A percentile compares a stretch with the other conserved stretches of the same genome.
Evolutionary conservation across 2,888 invertebrate genomes (phyloP).

Genomic region (Nysson spinosus): DNA sequence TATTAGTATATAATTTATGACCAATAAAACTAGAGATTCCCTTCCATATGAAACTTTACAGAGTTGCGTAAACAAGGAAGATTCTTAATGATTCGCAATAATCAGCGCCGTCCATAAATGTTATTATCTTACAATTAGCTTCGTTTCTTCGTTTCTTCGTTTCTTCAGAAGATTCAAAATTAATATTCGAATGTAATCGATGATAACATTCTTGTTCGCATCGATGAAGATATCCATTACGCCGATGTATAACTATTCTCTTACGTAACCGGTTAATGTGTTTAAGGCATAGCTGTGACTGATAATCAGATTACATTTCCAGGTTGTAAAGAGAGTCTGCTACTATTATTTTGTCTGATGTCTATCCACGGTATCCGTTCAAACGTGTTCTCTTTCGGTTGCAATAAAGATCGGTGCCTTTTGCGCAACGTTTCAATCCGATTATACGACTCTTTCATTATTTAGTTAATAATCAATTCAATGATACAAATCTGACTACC

Average conservation of each 20-base stretch:
- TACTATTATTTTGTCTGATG: background rate
- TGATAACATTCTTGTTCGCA: background rate
- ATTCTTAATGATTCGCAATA: too few species aligned
- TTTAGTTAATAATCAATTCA: too few species aligned
- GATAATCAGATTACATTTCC: constrained; percentile 17
- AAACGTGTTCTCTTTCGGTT: constrained; percentile 2
- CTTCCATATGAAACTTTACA: too few species aligned
- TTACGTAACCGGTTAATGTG: constrained; percentile 21
- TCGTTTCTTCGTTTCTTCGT: too few species aligned
- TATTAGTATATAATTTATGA: too few species aligned
- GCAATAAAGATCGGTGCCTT: constrained; percentile 7
- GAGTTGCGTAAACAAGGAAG: too few species aligned
- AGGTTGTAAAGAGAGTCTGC: constrained; percentile 18
- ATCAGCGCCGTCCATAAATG: too few species aligned
- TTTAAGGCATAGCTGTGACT: constrained; percentile 3
- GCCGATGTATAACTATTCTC: constrained; percentile 2
- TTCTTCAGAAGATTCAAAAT: too few species aligned
- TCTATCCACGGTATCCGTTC: background rate
- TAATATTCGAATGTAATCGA: background rate
- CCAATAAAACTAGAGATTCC: too few species aligned
- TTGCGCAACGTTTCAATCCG: constrained; percentile 11
- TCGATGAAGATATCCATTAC: background rate
- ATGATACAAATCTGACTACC: too few species aligned
- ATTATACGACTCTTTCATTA: too few species aligned
- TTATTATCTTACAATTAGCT: too few species aligned